Base-by-base conservation (phyloP, 2,113 vertebrate species). In the Tenebrosternarchus preto region DNA sequence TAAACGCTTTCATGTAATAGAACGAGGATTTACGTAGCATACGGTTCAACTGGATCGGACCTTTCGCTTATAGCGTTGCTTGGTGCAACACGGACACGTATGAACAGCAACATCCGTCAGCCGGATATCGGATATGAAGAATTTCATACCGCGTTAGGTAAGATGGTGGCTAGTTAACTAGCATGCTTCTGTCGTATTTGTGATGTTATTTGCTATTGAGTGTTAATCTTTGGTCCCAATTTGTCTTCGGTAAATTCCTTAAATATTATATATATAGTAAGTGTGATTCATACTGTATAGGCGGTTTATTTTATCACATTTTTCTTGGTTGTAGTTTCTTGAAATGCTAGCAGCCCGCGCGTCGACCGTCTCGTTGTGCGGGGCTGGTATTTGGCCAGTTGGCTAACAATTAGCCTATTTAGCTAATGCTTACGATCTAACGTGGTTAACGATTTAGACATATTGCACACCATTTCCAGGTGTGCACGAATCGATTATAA, bases 121-220 rank as follows among this genome's bases (percentile, higher is more conserved):
- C 25, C 82, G 46, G 71, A 78, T 84, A 84, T 78, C 87, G 88
- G 88, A 91, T 85, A 89, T 77, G 83, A 61, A 76, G 80, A 86
- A 78, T 78, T 69, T 63, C 78, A 86, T 83, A 87, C 87, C 88
- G 90, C 90, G 89, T 92, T 92, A 86, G 92, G 92, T 93, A 92
- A 92, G 91, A 73, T 53, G 72, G 66, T 27, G 22, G 72, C 77
- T 74, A 33, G 24, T 39, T 55, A 73, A 4, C 78, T 61, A 73
- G 64, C 74, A 59, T 56, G n/a, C 17, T 76, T 80, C 25, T 82
- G 76, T 68, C 43, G 0, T 59, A 8, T 72, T 36, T 67, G 5
- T 31, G 4, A 19, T 29, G 0, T 50, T 3, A 64, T 74, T 1
- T 56, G 5, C 1, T 4, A 9, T 7, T 73, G 19, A 15, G 2